Evolutionary conservation across 1,140 invertebrate genomes (phyloP).

Genomic region (Delia radicum): DNA sequence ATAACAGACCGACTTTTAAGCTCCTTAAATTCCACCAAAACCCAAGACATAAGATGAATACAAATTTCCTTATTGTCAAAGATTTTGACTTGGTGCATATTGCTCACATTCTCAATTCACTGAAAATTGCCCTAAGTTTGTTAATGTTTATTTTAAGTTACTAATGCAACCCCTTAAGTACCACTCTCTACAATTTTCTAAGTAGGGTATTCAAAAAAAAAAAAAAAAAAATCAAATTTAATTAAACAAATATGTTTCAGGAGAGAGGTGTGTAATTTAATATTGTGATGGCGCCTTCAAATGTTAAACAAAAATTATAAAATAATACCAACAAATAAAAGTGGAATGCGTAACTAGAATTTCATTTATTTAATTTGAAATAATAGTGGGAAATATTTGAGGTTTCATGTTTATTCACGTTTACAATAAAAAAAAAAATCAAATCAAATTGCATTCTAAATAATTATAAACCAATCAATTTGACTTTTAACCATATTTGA

Average conservation of each 20-base stretch:
- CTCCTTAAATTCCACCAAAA: too few relatives aligned
- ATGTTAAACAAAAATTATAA: background rate
- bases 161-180: too few relatives aligned
- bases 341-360: background rate
- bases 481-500: background rate
- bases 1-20: too few relatives aligned
- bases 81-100: too few relatives aligned
- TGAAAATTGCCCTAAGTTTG: too few relatives aligned
- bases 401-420: background rate
- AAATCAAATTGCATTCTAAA: constrained; percentile 2
- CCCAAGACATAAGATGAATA: too few relatives aligned
- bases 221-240: background rate
- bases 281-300: background rate
- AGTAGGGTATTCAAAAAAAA: too few relatives aligned
- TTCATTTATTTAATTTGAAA: background rate
- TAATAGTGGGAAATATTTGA: background rate
- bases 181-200: too few relatives aligned
- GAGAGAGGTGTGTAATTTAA: background rate
- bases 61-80: too few relatives aligned
- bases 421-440: background rate
- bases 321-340: background rate
- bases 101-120: too few relatives aligned
- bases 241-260: background rate
- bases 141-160: too few relatives aligned
- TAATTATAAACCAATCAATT: background rate